These are phyloP conservation scores for Adelognathus sp. DNA, from an alignment of 2,888 invertebrate species.

Conservation along the genomic window DNA sequence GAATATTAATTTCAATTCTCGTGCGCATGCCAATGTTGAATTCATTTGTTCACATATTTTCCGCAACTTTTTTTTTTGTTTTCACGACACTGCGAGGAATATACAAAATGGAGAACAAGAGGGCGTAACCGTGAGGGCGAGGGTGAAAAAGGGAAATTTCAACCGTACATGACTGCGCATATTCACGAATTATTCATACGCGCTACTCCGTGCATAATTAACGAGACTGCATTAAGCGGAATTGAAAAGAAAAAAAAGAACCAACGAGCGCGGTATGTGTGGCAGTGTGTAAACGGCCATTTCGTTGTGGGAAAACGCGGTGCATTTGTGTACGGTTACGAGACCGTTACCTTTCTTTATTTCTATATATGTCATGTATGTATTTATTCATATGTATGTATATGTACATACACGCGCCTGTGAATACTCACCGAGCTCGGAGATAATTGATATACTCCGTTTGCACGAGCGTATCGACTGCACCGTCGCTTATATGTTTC, in stretches of 20 bases:
- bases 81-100: background rate
- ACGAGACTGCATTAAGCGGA: slow-evolving; percentile 46
- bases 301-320: background rate
- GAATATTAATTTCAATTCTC: background rate
- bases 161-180: slow-evolving; percentile 38
- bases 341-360: background rate
- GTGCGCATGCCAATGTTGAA: background rate
- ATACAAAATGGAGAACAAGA: background rate
- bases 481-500: background rate
- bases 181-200: slow-evolving; percentile 48
- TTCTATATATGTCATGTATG: background rate
- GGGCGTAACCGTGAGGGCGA: background rate
- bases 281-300: background rate
- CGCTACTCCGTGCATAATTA: slow-evolving; percentile 48
- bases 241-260: slow-evolving; percentile 38
- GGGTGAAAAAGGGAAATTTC: slow-evolving; percentile 19
- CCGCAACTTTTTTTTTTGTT: too few relatives aligned
- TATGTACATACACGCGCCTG: background rate
- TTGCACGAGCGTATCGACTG: slow-evolving; percentile 29
- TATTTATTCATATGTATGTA: background rate
- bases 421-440: slow-evolving; percentile 10
- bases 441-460: slow-evolving; percentile 42
- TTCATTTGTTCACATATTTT: slow-evolving; percentile 14
- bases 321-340: background rate
- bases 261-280: background rate